Base-by-base conservation (phyloP, 2,888 invertebrate species). In the Aphidoletes aphidimyza region DNA sequence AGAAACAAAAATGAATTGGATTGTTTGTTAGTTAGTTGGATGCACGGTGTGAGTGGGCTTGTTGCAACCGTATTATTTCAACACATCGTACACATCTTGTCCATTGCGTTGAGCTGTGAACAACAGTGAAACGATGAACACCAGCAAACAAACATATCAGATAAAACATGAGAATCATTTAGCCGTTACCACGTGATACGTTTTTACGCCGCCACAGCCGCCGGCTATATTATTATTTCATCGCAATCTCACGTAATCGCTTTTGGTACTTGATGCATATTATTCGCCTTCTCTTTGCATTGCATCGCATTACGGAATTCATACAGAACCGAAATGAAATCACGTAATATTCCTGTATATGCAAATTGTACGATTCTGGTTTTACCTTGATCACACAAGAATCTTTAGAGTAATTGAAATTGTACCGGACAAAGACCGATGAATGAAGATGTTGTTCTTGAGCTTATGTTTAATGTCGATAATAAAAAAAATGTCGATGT, bases 161-260 rank as follows among this genome's bases (percentile, higher is more conserved):
- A 81, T 81, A 81, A 69, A 81, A 81, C 81, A 81, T 37, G 81
- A 81, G 37, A 81, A 81, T 81, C 81, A 81, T 22, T 81, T 81
- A 37, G 36, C 37, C 81, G 37, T 81, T 81, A 37, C 37, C 37
- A 81, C 81, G 81, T 81, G 81, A 81, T 81, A 81, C 81, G n/a
- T 22, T 36, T 81, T 37, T 81, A n/a, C n/a, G n/a, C n/a, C n/a
- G n/a, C n/a, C n/a, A n/a, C n/a, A 22, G 81, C 81, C 37, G 81
- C 19, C 37, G 81, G 81, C 81, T n/a, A n/a, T 22, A 37, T n/a
- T 81, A 37, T 81, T 81, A 81, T 81, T 81, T n/a, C 81, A 81
- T 81, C 81, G 81, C 37, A 81, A 37, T 37, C 37, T 69, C 69
- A 69, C 69, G 69, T 69, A 69, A 69, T 69, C 69, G 26, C 1